Base-by-base conservation (phyloP, 2,888 invertebrate genomes). In the Amblyteles armatorius region DNA sequence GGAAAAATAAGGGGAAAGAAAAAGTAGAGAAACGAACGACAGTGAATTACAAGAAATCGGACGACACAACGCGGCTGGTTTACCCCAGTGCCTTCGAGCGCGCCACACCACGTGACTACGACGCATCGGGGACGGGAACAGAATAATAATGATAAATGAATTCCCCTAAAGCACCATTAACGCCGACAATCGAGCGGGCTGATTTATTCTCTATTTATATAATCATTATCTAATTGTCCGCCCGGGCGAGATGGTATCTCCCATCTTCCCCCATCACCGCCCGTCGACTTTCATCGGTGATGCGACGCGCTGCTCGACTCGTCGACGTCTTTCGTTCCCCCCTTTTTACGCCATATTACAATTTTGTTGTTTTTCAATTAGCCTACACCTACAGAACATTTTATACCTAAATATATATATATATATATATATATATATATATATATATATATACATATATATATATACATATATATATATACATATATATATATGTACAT, bases 401-500 rank as follows among this genome's bases (percentile, higher is more conserved):
- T 52, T 57, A 78, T 89, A 86, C 79, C 83, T 87, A 77, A 81
- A 87, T 79, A 84, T 85, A 74, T 83, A 57, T 85, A 60, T 74
- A 57, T 71, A 78, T 79, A 79, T 82, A 85, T 83, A 79, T 67
- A 50, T 80, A 72, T 83, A 77, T 79, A 65, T 73, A 65, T 50
- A 77, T 79, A 65, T 73, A 65, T 50, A 60, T 76, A 80, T 22
- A 72, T 83, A 77, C 77, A 65, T 73, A 65, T 50, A 77, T 79
- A 65, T 73, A 65, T 50, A 60, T 76, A 80, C 1, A 87, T 79
- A 84, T 85, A 74, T 83, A 57, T 85, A 60, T 74, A 57, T 71
- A 78, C 74, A 79, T 82, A 85, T 83, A 79, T 67, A 50, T 80
- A 72, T 83, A 77, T 79, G 60, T 73, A 65, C 40, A 77, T 79